A percentile compares a stretch with the other conserved stretches of the same genome.
Evolutionary conservation across 2,113 vertebrate species (phyloP).

Genomic region (Paratilapia polleni): DNA sequence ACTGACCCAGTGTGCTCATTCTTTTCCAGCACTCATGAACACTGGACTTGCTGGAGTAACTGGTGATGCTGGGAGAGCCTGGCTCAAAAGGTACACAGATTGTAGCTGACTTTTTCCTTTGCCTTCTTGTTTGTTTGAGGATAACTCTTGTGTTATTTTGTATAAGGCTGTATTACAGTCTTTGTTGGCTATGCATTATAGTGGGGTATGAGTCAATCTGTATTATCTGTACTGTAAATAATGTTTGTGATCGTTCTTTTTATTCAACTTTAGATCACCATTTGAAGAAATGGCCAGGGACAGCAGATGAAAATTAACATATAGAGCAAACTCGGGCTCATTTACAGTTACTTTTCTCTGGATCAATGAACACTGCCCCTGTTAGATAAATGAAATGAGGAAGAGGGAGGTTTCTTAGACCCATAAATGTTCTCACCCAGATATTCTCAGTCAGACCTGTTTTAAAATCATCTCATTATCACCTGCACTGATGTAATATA

Average conservation of each 20-base stretch:
- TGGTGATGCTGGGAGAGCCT: too few relatives aligned
- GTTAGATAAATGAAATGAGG: not conserved
- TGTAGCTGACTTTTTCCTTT: not conserved
- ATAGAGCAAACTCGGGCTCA: not conserved
- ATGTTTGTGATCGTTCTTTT: not conserved
- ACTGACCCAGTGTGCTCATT: too few relatives aligned
- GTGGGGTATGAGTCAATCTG: not conserved
- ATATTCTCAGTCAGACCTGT: not conserved
- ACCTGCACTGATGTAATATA: not conserved
- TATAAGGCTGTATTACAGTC: not conserved
- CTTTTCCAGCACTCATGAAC: too few relatives aligned
- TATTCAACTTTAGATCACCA: not conserved
- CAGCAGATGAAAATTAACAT: not conserved
- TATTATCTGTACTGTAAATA: not conserved
- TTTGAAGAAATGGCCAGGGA: not conserved
- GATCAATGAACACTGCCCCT: not conserved
- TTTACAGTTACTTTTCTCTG: not conserved
- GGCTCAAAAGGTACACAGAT: not conserved
- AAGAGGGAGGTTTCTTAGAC: not conserved
- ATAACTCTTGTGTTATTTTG: not conserved
- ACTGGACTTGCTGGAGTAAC: too few relatives aligned
- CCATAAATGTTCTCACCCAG: not conserved
- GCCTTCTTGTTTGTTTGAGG: not conserved
- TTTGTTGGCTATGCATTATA: not conserved
- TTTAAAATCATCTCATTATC: not conserved